These are phyloP conservation scores for Cyclopterus lumpus DNA, from an alignment of 2,797 vertebrate species.

Conservation along the genomic window DNA sequence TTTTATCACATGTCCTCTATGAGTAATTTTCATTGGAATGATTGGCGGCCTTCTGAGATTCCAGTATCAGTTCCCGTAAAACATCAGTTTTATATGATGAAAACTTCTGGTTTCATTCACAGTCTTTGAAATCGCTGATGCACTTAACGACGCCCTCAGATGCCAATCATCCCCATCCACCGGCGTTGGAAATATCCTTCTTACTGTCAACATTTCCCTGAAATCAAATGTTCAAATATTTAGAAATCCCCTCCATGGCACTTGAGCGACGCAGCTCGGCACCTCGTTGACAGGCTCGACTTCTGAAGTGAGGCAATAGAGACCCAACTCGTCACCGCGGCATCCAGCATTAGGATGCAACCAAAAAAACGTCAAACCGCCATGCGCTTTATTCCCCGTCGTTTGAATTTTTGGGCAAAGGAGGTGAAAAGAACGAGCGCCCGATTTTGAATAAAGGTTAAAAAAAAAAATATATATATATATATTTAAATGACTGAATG, in stretches of 20 bases:
- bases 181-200: constrained; percentile 4
- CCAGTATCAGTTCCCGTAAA: constrained; percentile 3
- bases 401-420: constrained; percentile 72
- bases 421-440: constrained; percentile 70
- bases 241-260: constrained; percentile 10
- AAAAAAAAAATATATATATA: too few relatives aligned
- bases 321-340: constrained; percentile 58
- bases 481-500: too few relatives aligned
- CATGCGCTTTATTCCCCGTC: constrained; percentile 44
- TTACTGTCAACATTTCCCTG: not conserved
- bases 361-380: constrained; percentile 51
- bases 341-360: constrained; percentile 63
- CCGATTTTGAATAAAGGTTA: constrained; percentile 27
- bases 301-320: constrained; percentile 62
- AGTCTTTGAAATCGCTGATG: constrained; percentile 6
- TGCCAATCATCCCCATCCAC: not conserved
- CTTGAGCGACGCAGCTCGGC: constrained; percentile 26
- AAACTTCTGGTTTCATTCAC: not conserved
- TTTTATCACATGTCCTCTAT: not conserved
- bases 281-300: constrained; percentile 64
- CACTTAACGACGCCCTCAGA: not conserved
- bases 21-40: constrained; percentile 20
- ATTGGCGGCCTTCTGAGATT: not conserved
- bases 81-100: not conserved
- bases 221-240: constrained; percentile 4